These are phyloP conservation scores for Orthosia cruda DNA, from an alignment of 2,888 invertebrate genomes.

Conservation along the genomic window DNA sequence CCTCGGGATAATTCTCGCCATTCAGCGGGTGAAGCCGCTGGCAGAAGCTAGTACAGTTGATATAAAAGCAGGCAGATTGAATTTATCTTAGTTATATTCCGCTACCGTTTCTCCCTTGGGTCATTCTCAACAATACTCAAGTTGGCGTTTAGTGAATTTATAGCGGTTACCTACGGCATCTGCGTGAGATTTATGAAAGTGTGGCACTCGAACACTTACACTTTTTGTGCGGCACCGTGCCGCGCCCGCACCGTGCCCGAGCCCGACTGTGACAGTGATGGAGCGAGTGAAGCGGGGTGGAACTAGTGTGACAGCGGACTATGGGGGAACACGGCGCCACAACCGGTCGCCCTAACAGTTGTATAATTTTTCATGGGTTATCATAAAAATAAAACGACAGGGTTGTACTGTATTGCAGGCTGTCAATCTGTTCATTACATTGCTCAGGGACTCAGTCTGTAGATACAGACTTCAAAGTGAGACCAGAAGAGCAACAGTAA, in stretches of 20 bases:
- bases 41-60: too few relatives aligned
- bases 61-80: too few relatives aligned
- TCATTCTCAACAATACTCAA: slow-evolving; percentile 56
- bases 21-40: too few relatives aligned
- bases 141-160: slow-evolving; percentile 77
- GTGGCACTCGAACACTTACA: slow-evolving; percentile 75
- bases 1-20: too few relatives aligned
- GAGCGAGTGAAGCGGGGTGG: slow-evolving; percentile 61
- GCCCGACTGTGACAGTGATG: slow-evolving; percentile 71
- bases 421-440: not conserved
- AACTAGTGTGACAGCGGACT: slow-evolving; percentile 25
- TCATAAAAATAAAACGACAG: not conserved
- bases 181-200: slow-evolving; percentile 83
- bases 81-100: not conserved
- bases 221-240: slow-evolving; percentile 66
- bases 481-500: not conserved
- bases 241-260: slow-evolving; percentile 46
- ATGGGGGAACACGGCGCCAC: not conserved
- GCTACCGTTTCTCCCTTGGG: slow-evolving; percentile 31
- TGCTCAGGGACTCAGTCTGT: not conserved
- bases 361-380: not conserved
- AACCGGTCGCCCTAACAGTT: slow-evolving; percentile 24
- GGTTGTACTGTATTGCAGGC: not conserved
- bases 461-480: not conserved
- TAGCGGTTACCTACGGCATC: slow-evolving; percentile 82